Evolutionary conservation across 2,888 invertebrate genomes (phyloP).

Genomic region (Trissolcus brochymenae): DNA sequence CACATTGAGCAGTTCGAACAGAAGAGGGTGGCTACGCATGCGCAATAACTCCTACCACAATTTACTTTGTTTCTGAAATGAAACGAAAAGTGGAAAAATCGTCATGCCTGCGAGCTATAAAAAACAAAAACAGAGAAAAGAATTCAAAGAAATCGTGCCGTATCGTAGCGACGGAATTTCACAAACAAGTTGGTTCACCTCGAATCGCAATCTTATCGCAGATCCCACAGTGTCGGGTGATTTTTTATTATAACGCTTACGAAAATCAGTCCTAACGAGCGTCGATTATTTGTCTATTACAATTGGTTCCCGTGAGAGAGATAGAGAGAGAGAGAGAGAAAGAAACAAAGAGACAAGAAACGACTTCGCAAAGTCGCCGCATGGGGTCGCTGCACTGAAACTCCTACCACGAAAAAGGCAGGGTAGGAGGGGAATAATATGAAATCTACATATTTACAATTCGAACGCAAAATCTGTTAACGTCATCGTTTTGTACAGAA

Average conservation of each 20-base stretch:
- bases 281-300: constrained; percentile 50
- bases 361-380: constrained; percentile 6
- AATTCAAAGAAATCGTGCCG: constrained; percentile 1
- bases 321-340: constrained; percentile 8
- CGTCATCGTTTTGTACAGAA: constrained; percentile 31
- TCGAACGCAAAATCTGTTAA: constrained; percentile 24
- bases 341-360: constrained; percentile 7
- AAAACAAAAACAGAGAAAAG: constrained; percentile 1
- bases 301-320: constrained; percentile 34
- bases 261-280: constrained; percentile 53
- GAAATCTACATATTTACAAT: constrained; percentile 46
- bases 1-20: background rate
- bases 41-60: too few species aligned
- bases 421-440: constrained; percentile 3
- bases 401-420: constrained; percentile 2
- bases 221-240: constrained; percentile 31
- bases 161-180: constrained; percentile 18
- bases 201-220: constrained; percentile 22
- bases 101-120: background rate
- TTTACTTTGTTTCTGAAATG: background rate
- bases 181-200: constrained; percentile 9
- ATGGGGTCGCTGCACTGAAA: constrained; percentile 25
- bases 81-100: constrained; percentile 1
- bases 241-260: constrained; percentile 30
- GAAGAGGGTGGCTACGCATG: too few species aligned